phyloP scores from a whole-genome alignment of 2,797 vertebrate genomes.

The Oreortyx pictus region DNA sequence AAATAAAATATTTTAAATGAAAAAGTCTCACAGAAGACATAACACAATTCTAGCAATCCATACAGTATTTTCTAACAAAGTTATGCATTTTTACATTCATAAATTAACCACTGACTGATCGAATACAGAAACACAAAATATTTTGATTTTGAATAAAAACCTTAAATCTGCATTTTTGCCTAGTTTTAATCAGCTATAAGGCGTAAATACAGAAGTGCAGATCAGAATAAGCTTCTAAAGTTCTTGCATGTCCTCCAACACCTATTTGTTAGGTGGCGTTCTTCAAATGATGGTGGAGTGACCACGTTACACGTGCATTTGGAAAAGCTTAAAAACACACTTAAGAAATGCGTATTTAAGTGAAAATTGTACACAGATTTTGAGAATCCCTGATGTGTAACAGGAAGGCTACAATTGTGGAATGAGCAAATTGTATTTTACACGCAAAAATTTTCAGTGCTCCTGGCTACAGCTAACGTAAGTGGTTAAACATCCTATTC shows the following conservation, averaged over 20 bases:
- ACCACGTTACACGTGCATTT: background rate
- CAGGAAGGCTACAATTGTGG: background rate
- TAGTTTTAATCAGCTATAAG: background rate
- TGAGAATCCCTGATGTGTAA: conserved; percentile 4
- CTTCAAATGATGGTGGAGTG: background rate
- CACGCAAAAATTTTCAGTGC: conserved; percentile 28
- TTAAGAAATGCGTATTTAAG: background rate
- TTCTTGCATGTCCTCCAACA: background rate
- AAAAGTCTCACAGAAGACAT: background rate
- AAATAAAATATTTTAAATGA: background rate
- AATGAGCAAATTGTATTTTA: conserved; percentile 4
- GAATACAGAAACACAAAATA: background rate
- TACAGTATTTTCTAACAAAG: background rate
- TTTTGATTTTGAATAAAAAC: background rate
- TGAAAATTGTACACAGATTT: background rate
- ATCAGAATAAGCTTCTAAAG: background rate
- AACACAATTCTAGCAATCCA: background rate
- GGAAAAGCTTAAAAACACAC: background rate
- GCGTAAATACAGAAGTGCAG: background rate
- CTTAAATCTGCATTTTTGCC: background rate
- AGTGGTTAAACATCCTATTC: conserved; percentile 30
- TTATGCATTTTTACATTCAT: background rate
- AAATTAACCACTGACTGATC: background rate
- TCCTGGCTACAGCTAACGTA: conserved; percentile 12
- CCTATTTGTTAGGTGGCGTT: background rate